A percentile compares a stretch with the other conserved stretches of the same genome.
Conservation (phyloP, 1,140 invertebrate genomes). For the Ganaspis sp. region DNA sequence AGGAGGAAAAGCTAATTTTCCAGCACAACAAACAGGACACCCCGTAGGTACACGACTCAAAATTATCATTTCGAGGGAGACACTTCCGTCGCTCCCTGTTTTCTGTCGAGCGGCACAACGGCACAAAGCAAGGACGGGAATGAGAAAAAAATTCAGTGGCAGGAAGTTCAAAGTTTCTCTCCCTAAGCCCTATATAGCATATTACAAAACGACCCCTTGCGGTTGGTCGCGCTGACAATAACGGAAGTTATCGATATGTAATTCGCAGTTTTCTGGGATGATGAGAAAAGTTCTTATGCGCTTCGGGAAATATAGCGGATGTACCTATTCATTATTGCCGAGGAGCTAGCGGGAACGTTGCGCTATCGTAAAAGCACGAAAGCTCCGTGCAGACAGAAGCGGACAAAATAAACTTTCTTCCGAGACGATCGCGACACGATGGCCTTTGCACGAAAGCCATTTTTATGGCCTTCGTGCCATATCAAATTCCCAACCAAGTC, state of each 20-base stretch:
- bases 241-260: constrained; percentile 29
- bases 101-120: background rate
- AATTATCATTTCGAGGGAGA: constrained; percentile 24
- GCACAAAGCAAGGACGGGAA: background rate
- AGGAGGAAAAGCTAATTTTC: constrained; percentile 27
- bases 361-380: constrained; percentile 20
- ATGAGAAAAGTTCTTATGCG: constrained; percentile 31
- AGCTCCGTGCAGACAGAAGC: constrained; percentile 8
- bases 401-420: constrained; percentile 25
- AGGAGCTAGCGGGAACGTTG: background rate
- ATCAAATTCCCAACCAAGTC: background rate
- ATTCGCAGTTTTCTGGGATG: constrained; percentile 26
- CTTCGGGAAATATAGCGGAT: constrained; percentile 30
- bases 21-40: constrained; percentile 27
- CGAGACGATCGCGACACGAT: constrained; percentile 26
- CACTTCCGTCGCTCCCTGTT: background rate
- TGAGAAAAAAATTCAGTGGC: constrained; percentile 3
- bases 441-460: constrained; percentile 12
- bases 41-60: constrained; percentile 8
- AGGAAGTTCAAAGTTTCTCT: background rate
- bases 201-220: constrained; percentile 12
- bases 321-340: constrained; percentile 22
- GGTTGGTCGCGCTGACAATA: constrained; percentile 19
- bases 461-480: background rate
- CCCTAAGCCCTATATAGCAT: background rate